phyloP scores from a whole-genome alignment of 2,113 vertebrate species.

The Corythoichthys intestinalis region DNA sequence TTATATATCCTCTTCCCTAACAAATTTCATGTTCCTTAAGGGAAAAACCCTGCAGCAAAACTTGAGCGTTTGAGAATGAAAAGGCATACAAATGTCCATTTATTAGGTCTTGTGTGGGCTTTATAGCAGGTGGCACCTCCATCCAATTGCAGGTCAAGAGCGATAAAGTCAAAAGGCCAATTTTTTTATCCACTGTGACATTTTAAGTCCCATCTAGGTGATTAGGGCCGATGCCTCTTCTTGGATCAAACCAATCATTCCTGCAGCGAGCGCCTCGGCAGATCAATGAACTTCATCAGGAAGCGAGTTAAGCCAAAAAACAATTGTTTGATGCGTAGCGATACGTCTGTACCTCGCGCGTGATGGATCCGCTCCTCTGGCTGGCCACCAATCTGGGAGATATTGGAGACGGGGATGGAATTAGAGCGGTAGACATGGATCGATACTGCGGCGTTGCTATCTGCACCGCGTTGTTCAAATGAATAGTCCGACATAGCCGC shows the following conservation, averaged over 20 bases:
- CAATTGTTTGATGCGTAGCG: conserved; percentile 50
- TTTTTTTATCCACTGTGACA: conserved; percentile 53
- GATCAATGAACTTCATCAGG: conserved; percentile 67
- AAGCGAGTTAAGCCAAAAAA: conserved; percentile 54
- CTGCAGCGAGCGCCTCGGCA: conserved; percentile 33
- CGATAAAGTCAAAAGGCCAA: conserved; percentile 65
- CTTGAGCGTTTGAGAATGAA: neutral
- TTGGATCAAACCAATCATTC: conserved; percentile 54
- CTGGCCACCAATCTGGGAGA: conserved; percentile 37
- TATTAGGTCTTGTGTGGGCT: conserved; percentile 4
- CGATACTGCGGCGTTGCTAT: conserved; percentile 42
- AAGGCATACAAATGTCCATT: neutral
- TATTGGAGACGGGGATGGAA: conserved; percentile 45
- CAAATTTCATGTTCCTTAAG: neutral
- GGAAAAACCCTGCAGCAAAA: neutral
- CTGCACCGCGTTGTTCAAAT: conserved; percentile 15
- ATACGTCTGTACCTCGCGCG: conserved; percentile 22
- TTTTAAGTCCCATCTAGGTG: conserved; percentile 59
- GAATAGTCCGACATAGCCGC: conserved; percentile 18
- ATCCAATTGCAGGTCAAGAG: conserved; percentile 45
- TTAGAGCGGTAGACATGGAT: conserved; percentile 45
- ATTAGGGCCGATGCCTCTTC: conserved; percentile 58
- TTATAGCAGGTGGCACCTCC: conserved; percentile 40
- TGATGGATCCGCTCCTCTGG: conserved; percentile 45
- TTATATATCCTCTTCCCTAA: too few relatives aligned